These are phyloP conservation scores for Shinisaurus crocodilurus DNA, from an alignment of 2,113 vertebrate species.

Conservation along the genomic window DNA sequence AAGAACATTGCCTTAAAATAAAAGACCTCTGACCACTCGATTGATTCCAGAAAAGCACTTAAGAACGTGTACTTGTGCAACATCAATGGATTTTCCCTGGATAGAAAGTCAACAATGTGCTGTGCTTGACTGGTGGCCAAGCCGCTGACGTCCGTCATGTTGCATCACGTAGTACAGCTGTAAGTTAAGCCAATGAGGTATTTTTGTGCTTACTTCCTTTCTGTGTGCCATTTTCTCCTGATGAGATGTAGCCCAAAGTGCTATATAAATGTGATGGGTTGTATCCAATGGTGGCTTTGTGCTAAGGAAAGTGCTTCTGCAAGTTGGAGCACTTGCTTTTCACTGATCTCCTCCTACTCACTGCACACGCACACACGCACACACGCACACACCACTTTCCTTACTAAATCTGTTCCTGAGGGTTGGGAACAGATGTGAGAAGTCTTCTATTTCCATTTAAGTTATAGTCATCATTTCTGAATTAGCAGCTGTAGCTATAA, in stretches of 20 bases:
- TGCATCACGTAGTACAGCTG: neutral
- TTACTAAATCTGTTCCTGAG: no score
- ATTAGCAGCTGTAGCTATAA: no score
- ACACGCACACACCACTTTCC: no score
- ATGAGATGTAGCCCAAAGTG: neutral
- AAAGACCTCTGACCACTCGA: neutral
- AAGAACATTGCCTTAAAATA: neutral
- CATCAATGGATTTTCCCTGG: neutral
- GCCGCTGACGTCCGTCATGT: neutral
- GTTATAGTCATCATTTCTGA: no score
- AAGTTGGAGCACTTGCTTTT: no score
- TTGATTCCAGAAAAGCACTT: slow-evolving; percentile 46
- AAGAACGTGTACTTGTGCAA: neutral
- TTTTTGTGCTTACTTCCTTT: neutral
- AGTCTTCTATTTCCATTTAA: no score
- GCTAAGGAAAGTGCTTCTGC: no score
- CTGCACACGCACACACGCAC: no score
- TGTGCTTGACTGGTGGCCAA: neutral
- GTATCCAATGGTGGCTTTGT: no score
- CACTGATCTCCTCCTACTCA: no score
- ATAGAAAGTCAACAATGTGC: neutral
- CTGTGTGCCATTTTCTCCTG: neutral
- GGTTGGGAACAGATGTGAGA: no score
- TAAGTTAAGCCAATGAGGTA: neutral
- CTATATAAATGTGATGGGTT: neutral